These are phyloP conservation scores for Ceuthmochares aereus DNA, from an alignment of 2,113 vertebrate species.

Conservation along the genomic window DNA sequence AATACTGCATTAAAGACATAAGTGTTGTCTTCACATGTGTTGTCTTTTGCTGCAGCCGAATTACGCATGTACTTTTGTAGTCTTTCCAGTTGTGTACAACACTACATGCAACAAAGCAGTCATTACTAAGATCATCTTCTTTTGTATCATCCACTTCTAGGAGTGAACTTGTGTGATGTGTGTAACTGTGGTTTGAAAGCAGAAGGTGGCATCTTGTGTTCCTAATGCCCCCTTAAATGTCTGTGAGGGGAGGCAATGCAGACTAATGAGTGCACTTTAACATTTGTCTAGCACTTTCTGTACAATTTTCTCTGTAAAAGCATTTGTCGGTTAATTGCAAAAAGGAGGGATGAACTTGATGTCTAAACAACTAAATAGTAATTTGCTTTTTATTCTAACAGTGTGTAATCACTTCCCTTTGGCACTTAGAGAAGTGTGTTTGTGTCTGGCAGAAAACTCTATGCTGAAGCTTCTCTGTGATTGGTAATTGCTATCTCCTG, in stretches of 20 bases:
- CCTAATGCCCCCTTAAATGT: background rate
- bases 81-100: background rate
- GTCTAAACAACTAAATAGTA: background rate
- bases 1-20: background rate
- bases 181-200: background rate
- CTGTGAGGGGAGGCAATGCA: background rate
- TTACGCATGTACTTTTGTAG: background rate
- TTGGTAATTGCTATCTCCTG: background rate
- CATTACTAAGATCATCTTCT: background rate
- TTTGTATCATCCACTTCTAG: background rate
- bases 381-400: background rate
- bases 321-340: slow-evolving; percentile 2
- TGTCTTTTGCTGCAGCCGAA: background rate
- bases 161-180: background rate
- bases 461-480: background rate
- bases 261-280: background rate
- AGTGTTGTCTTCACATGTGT: rapidly evolving
- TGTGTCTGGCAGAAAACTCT: background rate
- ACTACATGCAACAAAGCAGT: background rate
- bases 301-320: background rate
- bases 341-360: background rate
- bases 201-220: background rate
- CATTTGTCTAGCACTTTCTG: background rate
- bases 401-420: background rate
- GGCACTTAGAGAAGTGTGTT: background rate